Conservation (phyloP, 2,888 invertebrate genomes). For the Sepioteuthis lessoniana region DNA sequence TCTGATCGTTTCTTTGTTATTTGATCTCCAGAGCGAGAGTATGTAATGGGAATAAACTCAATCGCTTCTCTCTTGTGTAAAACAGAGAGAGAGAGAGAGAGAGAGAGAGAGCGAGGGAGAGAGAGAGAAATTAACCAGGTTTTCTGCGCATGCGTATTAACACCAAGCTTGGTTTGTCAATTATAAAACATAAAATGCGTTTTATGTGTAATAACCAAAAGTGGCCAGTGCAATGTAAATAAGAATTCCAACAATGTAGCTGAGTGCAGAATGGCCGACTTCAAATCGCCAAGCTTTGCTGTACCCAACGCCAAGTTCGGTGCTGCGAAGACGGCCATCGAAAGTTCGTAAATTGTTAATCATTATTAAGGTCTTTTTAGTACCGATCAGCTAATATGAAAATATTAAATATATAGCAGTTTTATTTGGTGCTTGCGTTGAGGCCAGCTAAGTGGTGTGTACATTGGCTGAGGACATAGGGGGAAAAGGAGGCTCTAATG, state of each 20-base stretch:
- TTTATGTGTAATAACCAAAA: neutral
- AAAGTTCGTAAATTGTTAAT: neutral
- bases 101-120: neutral
- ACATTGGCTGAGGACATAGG: neutral
- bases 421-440: neutral
- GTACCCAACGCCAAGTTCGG: neutral
- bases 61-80: constrained; percentile 16
- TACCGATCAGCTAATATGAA: neutral
- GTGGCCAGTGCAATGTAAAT: neutral
- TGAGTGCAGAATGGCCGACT: neutral
- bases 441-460: neutral
- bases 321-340: neutral
- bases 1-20: neutral
- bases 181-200: neutral
- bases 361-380: neutral
- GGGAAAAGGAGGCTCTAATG: neutral
- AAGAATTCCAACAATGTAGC: neutral
- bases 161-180: neutral
- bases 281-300: neutral
- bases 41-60: neutral
- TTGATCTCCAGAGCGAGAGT: constrained; percentile 4
- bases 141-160: neutral
- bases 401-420: neutral
- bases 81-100: neutral
- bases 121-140: neutral